Conservation (phyloP, 2,113 vertebrate species). For the Hypocryptadius cinnamomeus region DNA sequence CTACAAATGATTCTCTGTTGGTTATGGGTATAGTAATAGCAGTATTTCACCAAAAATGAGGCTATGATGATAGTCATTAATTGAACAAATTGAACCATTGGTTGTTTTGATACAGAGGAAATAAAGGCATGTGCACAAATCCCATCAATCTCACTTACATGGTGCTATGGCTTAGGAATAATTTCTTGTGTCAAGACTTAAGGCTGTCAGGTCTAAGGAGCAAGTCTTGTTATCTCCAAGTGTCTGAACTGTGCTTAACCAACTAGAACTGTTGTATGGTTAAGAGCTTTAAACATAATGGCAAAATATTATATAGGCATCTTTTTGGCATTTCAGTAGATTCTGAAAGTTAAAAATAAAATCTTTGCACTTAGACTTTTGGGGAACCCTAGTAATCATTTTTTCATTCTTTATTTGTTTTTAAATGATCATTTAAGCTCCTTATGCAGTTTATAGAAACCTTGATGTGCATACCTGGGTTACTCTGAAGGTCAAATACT, state of each 20-base stretch:
- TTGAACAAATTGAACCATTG: neutral
- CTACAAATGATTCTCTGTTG: neutral
- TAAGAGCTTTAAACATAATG: neutral
- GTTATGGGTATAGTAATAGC: neutral
- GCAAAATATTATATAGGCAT: neutral
- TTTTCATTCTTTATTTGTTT: neutral
- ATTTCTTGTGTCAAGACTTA: neutral
- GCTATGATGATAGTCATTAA: neutral
- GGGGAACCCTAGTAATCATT: neutral
- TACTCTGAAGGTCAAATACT: conserved; percentile 8
- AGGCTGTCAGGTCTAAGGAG: neutral
- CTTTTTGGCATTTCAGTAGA: neutral
- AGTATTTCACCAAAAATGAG: neutral
- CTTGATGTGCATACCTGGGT: neutral
- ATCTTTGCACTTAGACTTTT: neutral
- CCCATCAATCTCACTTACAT: neutral
- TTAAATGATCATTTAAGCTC: neutral
- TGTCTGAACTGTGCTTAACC: neutral
- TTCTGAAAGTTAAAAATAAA: conserved; percentile 1
- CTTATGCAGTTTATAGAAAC: neutral
- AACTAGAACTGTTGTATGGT: neutral
- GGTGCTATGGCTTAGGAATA: neutral
- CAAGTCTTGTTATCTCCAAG: neutral
- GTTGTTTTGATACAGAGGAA: neutral
- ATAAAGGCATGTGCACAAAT: neutral